Evolutionary conservation across 2,113 vertebrate species (phyloP), one percentile per base, ranked within the genome.

Genomic region (Triplophysa siluroides): DNA sequence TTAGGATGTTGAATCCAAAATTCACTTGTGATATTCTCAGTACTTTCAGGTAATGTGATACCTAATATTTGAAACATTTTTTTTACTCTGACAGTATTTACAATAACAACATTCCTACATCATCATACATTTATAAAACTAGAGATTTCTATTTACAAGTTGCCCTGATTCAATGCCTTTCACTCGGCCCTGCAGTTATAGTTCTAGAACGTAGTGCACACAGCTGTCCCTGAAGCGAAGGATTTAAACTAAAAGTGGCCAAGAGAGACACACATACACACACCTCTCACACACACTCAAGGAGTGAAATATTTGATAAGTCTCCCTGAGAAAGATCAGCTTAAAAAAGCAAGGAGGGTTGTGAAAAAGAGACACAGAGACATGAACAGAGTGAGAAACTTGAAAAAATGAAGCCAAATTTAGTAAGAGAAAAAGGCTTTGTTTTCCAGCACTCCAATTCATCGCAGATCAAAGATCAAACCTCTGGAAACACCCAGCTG

Each of bases 291-390:
- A 74, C 62, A 41, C 19, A 73, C 69, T 43, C 65, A 38, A 65
- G 21, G 54, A 78, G 78, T 73, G 43, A 83, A 77, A 58, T 26
- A 18, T 18, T 21, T 24, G 33, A 63, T 66, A n/a, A 80, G 71
- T 9, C 61, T 80, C 67, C 78, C 81, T 81, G 82, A 78, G 82
- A 72, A 83, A 78, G 78, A 38, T 52, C 14, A 18, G 58, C 52
- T 72, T 58, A 12, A 63, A 75, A 65, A 38, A 56, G 21, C 63
- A 63, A 47, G 29, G 70, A 68, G 0, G 6, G 38, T 67, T 61
- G n/a, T 29, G 11, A 47, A 18, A 68, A 58, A 67, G 38, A 24
- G 60, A 73, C 43, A 68, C 4, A 16, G 62, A 70, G 26, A 62
- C 61, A 67, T 16, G 33, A 52, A 14, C 2, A n/a, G 79, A 23